Evolutionary conservation across 2,113 vertebrate species (phyloP).

Genomic region (Quiscalus mexicanus): DNA sequence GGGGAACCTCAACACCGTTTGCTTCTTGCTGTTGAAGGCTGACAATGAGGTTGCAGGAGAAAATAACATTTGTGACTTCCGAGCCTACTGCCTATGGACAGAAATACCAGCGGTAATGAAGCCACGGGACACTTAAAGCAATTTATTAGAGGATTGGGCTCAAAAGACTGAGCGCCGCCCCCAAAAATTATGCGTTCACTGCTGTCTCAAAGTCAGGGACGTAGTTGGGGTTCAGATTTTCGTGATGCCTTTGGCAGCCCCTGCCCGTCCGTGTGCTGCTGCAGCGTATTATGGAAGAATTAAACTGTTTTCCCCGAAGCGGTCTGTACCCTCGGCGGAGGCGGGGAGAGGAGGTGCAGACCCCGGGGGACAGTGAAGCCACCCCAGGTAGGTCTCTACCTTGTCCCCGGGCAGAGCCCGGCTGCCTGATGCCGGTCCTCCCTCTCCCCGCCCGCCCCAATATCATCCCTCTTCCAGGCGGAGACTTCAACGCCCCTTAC

Average conservation of each 20-base stretch:
- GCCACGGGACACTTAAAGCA: neutral
- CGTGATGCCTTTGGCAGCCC: neutral
- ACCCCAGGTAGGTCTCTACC: fast-evolving
- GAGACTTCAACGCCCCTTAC: neutral
- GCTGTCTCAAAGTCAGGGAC: neutral
- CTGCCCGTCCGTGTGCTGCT: neutral
- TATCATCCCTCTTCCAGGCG: neutral
- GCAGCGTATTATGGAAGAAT: neutral
- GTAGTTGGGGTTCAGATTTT: neutral
- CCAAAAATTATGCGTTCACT: fast-evolving
- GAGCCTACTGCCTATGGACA: neutral
- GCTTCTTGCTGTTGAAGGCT: neutral
- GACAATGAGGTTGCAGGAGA: neutral
- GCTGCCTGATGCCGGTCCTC: neutral
- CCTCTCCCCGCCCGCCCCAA: fast-evolving
- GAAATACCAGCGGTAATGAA: neutral
- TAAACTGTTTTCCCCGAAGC: fast-evolving
- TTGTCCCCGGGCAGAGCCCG: too few relatives aligned
- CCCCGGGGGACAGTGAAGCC: neutral
- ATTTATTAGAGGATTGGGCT: neutral
- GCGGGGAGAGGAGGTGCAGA: neutral
- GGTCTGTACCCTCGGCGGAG: neutral
- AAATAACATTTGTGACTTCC: neutral
- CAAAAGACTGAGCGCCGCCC: neutral
- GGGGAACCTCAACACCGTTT: fast-evolving